Evolutionary conservation across 2,888 invertebrate species (phyloP).

Genomic region (Xylota sylvarum): DNA sequence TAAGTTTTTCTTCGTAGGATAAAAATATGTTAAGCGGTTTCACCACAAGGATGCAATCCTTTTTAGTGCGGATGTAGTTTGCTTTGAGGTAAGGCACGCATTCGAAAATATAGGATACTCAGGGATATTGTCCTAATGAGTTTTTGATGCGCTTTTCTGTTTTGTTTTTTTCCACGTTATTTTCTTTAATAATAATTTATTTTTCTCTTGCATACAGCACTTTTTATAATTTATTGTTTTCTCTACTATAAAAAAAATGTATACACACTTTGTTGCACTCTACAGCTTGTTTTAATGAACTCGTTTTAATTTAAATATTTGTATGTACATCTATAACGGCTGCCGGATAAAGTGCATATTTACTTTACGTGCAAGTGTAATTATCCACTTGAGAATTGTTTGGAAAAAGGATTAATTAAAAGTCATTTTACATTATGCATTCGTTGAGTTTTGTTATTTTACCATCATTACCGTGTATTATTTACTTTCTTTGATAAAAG

Average conservation of each 20-base stretch:
- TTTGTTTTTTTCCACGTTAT: constrained; percentile 19
- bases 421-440: constrained; percentile 15
- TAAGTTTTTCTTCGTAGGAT: constrained; percentile 72
- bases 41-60: constrained; percentile 72
- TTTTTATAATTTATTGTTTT: constrained; percentile 7
- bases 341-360: constrained; percentile 9
- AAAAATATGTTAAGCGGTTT: constrained; percentile 70
- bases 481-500: constrained; percentile 11
- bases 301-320: not conserved
- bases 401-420: constrained; percentile 14
- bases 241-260: constrained; percentile 32
- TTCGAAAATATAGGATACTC: constrained; percentile 70
- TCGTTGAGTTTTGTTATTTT: constrained; percentile 1
- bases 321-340: not conserved
- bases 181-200: constrained; percentile 8
- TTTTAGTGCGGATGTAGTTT: constrained; percentile 73
- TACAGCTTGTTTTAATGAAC: constrained; percentile 49
- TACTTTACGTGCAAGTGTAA: constrained; percentile 23
- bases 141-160: constrained; percentile 72
- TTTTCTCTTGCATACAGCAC: constrained; percentile 42
- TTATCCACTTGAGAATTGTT: constrained; percentile 11
- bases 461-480: constrained; percentile 16
- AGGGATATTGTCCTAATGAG: constrained; percentile 70
- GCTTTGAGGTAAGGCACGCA: constrained; percentile 76
- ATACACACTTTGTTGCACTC: constrained; percentile 40